phyloP scores from a whole-genome alignment of 2,888 invertebrate genomes.

The Aricia artaxerxes region DNA sequence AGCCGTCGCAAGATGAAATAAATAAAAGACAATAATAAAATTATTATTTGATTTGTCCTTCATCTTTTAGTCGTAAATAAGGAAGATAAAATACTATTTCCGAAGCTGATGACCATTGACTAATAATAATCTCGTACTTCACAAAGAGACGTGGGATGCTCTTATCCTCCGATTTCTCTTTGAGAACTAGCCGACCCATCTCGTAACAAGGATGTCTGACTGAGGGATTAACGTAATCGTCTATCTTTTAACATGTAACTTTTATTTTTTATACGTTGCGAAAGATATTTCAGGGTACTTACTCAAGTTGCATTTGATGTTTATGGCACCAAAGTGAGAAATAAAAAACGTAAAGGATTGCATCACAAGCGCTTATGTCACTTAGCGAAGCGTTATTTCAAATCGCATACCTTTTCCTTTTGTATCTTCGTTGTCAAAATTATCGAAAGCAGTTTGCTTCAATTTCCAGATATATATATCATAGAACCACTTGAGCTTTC shows the following conservation, averaged over 20 bases:
- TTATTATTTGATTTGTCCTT: background rate
- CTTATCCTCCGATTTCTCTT: background rate
- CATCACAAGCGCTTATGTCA: no score
- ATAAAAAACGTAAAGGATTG: no score
- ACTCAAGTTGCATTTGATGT: background rate
- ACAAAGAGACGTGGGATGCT: conserved; percentile 2
- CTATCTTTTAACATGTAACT: background rate
- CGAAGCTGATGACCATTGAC: background rate
- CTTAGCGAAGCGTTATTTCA: no score
- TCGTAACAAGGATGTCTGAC: conserved; percentile 2
- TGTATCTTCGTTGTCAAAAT: no score
- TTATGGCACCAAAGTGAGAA: no score
- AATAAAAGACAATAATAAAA: no score
- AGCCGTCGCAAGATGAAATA: no score
- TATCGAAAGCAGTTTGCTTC: no score
- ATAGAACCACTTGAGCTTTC: background rate
- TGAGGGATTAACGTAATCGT: background rate
- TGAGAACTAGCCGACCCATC: conserved; percentile 3
- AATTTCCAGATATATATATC: background rate
- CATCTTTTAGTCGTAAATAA: background rate
- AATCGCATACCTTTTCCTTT: no score
- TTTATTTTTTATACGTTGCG: background rate
- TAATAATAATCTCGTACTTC: background rate
- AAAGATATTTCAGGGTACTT: background rate
- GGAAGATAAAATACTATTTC: background rate